Conservation (phyloP, 1,140 invertebrate genomes). For the Parapsyche elsis region DNA sequence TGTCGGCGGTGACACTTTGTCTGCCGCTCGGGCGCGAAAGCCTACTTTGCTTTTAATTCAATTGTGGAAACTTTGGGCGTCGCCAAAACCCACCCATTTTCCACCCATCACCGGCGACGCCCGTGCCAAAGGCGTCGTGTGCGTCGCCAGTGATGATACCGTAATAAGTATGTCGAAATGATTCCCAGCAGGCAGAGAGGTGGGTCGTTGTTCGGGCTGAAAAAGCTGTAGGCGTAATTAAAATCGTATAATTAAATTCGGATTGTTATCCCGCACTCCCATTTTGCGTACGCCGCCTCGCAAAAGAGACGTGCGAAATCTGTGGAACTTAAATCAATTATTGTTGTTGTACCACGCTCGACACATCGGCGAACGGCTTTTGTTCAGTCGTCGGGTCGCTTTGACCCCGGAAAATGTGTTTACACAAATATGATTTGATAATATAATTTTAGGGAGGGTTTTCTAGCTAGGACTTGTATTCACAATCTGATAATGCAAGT, state of each 20-base stretch:
- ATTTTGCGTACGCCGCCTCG: background rate
- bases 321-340: slow-evolving; percentile 27
- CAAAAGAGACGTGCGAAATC: background rate
- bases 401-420: background rate
- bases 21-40: background rate
- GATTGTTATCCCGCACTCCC: background rate
- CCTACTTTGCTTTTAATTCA: slow-evolving; percentile 23
- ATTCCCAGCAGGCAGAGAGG: background rate
- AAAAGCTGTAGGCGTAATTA: background rate
- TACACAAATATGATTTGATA: background rate
- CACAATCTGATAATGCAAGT: no score
- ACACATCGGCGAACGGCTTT: background rate
- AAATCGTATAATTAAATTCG: slow-evolving; percentile 22
- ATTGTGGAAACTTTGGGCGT: slow-evolving; percentile 7
- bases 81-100: background rate
- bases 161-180: background rate
- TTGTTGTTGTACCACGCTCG: background rate
- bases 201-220: background rate
- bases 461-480: no score
- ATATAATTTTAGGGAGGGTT: no score
- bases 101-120: background rate
- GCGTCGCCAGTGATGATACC: background rate
- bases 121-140: background rate
- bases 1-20: slow-evolving; percentile 10
- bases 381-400: background rate